Evolutionary conservation across 2,113 vertebrate species (phyloP).

Genomic region (Tachysurus fulvidraco): DNA sequence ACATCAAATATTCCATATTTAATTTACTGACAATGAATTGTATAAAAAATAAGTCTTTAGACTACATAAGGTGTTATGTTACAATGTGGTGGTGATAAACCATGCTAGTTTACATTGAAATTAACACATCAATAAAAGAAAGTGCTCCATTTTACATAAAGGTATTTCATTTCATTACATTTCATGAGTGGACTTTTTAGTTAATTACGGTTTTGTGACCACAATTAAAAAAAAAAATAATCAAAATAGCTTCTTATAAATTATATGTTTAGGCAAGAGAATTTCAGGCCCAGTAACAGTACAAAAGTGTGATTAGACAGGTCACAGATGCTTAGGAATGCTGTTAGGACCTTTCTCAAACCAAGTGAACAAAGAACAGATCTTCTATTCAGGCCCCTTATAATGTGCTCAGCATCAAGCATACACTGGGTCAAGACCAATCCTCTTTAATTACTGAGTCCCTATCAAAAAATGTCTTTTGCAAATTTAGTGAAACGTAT

Average conservation of each 20-base stretch:
- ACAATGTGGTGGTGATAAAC: conserved; percentile 11
- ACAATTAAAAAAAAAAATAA: conserved; percentile 25
- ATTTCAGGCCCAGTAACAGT: conserved; percentile 57
- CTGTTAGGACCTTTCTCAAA: conserved; percentile 67
- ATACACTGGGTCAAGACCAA: conserved; percentile 65
- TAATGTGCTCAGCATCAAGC: conserved; percentile 65
- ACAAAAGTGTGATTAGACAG: conserved; percentile 66
- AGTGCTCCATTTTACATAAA: conserved; percentile 55
- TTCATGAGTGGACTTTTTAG: conserved; percentile 43
- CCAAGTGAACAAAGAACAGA: conserved; percentile 71
- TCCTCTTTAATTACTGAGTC: conserved; percentile 69
- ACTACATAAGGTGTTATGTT: conserved; percentile 46
- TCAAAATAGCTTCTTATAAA: conserved; percentile 34
- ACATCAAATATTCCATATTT: conserved; percentile 59
- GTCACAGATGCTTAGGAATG: conserved; percentile 71
- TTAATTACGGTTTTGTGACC: conserved; percentile 24
- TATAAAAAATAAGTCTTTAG: conserved; percentile 57
- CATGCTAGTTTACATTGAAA: conserved; percentile 56
- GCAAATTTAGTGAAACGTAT: background rate
- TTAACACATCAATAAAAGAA: conserved; percentile 60
- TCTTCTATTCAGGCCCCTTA: conserved; percentile 67
- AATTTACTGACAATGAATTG: conserved; percentile 67
- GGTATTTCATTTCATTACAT: conserved; percentile 35
- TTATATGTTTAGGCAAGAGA: conserved; percentile 51
- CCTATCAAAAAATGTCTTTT: conserved; percentile 59